Evolutionary conservation across 2,113 vertebrate genomes (phyloP).

Genomic region (Pandion haliaetus): DNA sequence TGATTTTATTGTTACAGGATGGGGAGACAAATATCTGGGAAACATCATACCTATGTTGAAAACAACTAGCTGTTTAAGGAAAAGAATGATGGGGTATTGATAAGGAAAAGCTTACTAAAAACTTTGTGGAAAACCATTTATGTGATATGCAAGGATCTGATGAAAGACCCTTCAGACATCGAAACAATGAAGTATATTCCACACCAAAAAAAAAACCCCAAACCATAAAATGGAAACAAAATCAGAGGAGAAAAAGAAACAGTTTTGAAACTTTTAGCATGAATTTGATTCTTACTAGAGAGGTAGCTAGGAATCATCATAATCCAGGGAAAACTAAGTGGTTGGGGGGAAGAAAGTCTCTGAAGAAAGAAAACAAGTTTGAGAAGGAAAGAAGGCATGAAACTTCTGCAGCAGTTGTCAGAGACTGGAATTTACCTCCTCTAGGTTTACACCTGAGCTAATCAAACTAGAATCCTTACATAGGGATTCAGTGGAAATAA

Average conservation of each 20-base stretch:
- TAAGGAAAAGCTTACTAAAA: background rate
- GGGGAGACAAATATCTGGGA: background rate
- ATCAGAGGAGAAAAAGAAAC: background rate
- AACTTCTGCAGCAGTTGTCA: background rate
- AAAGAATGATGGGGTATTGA: background rate
- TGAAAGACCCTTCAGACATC: background rate
- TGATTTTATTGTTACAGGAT: background rate
- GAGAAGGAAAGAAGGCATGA: background rate
- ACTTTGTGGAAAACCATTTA: background rate
- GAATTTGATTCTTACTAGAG: background rate
- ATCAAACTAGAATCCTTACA: background rate
- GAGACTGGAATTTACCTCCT: background rate
- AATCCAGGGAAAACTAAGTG: background rate
- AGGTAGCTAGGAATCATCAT: background rate
- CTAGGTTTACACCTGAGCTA: background rate
- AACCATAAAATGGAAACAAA: background rate
- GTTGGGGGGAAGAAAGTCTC: background rate
- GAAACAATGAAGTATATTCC: background rate
- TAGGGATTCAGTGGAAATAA: background rate
- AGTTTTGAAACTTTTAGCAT: background rate
- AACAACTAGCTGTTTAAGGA: background rate
- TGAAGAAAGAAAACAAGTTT: background rate
- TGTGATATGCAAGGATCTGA: background rate
- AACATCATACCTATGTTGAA: background rate
- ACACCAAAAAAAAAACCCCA: background rate